phyloP scores from a whole-genome alignment of 1,140 invertebrate species.

The Forficula auricularia region DNA sequence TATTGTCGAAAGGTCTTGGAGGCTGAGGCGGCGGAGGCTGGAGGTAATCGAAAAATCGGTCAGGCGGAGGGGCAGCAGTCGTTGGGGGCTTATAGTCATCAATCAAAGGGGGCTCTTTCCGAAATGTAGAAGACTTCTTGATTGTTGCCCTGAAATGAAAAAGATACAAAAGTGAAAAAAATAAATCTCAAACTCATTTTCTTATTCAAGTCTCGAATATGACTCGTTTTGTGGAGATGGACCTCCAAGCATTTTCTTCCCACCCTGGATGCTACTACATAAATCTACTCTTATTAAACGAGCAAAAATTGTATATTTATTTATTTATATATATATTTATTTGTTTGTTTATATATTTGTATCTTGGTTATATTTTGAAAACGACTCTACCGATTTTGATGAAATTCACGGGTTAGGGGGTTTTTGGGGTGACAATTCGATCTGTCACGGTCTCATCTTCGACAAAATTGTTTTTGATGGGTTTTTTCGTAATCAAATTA shows the following conservation, averaged over 20 bases:
- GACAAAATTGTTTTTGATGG: conserved; percentile 16
- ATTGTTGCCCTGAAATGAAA: conserved; percentile 1
- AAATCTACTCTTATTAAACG: too few species aligned
- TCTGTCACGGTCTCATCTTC: conserved; percentile 1
- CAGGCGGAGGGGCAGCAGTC: not conserved
- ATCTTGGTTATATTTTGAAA: too few species aligned
- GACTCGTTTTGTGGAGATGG: not conserved
- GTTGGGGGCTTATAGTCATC: not conserved
- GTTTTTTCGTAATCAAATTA: too few species aligned
- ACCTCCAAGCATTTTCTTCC: too few species aligned
- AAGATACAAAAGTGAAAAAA: conserved; percentile 3
- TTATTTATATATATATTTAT: too few species aligned
- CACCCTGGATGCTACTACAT: too few species aligned
- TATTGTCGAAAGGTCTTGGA: not conserved
- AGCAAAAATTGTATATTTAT: too few species aligned
- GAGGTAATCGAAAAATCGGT: not conserved
- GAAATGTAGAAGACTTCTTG: not conserved
- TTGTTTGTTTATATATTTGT: too few species aligned
- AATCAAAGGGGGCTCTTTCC: not conserved
- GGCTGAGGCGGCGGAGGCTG: not conserved
- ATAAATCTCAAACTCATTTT: conserved; percentile 1
- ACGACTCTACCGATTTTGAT: too few species aligned
- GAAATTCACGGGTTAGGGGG: too few species aligned
- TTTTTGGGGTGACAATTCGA: too few species aligned
- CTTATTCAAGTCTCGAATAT: conserved; percentile 6